phyloP scores from a whole-genome alignment of 2,797 vertebrate species.

The Sebastolobus altivelis region DNA sequence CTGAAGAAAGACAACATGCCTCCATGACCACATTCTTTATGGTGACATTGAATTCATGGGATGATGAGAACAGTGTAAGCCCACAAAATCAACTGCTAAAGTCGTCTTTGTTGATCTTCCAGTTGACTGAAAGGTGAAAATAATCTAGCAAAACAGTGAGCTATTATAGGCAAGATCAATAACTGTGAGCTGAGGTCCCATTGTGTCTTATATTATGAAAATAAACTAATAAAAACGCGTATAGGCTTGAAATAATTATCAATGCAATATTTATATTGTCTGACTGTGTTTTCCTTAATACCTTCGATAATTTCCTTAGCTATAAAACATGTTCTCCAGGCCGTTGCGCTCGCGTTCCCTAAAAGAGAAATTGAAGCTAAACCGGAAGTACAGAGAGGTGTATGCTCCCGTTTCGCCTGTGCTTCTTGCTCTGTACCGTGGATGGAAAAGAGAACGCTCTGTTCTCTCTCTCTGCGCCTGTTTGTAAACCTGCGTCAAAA shows the following conservation, averaged over 20 bases:
- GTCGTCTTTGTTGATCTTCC: not conserved
- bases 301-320: not conserved
- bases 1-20: not conserved
- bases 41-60: not conserved
- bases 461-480: conserved; percentile 59
- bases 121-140: not conserved
- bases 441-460: not conserved
- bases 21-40: not conserved
- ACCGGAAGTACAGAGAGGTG: conserved; percentile 12
- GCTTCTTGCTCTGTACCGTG: no score
- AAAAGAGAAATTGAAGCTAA: not conserved
- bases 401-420: not conserved
- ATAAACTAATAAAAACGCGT: not conserved
- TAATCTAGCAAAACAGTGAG: not conserved
- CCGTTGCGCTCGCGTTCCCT: no score
- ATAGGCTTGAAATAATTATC: not conserved
- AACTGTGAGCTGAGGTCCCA: not conserved
- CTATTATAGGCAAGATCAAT: not conserved
- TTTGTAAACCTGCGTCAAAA: conserved; percentile 89
- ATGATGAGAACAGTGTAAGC: not conserved
- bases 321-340: no score
- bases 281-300: no score
- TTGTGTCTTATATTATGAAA: not conserved
- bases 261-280: not conserved
- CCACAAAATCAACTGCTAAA: not conserved